phyloP scores from a whole-genome alignment of 2,888 invertebrate genomes.

The Phengaris arion region DNA sequence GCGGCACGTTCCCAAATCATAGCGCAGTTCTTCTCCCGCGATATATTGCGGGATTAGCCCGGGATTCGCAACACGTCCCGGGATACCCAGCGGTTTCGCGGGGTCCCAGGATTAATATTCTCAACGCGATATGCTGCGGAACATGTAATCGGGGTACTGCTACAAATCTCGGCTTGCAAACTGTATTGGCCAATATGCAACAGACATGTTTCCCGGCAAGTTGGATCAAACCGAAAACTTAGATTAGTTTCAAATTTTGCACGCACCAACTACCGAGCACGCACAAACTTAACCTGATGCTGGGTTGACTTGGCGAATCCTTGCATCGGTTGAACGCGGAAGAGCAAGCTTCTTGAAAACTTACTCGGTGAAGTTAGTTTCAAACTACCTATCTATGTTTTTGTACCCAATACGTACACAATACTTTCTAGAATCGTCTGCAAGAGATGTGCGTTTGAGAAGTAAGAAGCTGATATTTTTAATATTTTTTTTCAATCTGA shows the following conservation, averaged over 20 bases:
- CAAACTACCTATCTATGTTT: not conserved
- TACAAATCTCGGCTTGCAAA: slow-evolving; percentile 56
- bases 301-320: not conserved
- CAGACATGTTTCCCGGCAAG: slow-evolving; percentile 34
- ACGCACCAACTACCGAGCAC: not conserved
- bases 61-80: slow-evolving; percentile 42
- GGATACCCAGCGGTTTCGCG: slow-evolving; percentile 39
- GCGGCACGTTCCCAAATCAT: slow-evolving; percentile 37
- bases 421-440: too few species aligned
- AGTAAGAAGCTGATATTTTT: too few species aligned
- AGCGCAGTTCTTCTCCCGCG: slow-evolving; percentile 36
- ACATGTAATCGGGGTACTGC: slow-evolving; percentile 55
- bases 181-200: slow-evolving; percentile 44
- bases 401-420: too few species aligned
- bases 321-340: not conserved
- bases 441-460: too few species aligned
- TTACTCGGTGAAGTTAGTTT: not conserved
- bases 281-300: not conserved
- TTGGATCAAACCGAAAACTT: slow-evolving; percentile 14
- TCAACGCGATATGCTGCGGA: slow-evolving; percentile 55
- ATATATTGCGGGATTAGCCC: slow-evolving; percentile 40
- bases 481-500: too few species aligned
- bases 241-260: slow-evolving; percentile 24
- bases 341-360: not conserved
- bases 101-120: slow-evolving; percentile 60